Conservation (phyloP, 2,113 vertebrate species). For the Mirounga angustirostris region DNA sequence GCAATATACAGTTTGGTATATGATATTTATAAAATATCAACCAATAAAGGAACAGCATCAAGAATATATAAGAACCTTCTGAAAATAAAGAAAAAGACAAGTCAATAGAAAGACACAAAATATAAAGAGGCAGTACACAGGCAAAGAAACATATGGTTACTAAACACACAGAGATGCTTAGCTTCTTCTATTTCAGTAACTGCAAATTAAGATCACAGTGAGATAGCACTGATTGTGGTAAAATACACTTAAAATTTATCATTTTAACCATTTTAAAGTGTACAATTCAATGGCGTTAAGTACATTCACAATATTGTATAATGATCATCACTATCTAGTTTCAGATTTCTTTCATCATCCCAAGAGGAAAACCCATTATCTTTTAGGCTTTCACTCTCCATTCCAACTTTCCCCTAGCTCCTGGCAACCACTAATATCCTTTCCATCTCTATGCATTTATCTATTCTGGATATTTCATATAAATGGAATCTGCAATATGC, state of each 20-base stretch:
- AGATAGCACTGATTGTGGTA: neutral
- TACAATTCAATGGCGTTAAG: neutral
- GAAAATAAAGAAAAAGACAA: constrained; percentile 15
- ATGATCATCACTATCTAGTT: neutral
- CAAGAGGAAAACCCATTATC: neutral
- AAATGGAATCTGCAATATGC: neutral
- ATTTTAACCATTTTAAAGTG: constrained; percentile 30
- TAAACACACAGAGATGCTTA: neutral
- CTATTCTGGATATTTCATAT: constrained; percentile 15
- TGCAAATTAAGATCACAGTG: constrained; percentile 23
- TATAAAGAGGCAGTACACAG: neutral
- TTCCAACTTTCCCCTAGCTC: neutral
- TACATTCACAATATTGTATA: neutral
- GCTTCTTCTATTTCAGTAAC: constrained; percentile 30
- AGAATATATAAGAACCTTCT: neutral
- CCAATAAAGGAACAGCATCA: neutral
- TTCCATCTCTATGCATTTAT: neutral
- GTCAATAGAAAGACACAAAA: constrained; percentile 7
- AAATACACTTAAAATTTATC: neutral
- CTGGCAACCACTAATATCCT: neutral
- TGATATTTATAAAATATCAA: constrained; percentile 27
- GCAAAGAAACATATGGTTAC: neutral
- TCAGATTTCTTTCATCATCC: neutral
- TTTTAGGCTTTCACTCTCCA: neutral
- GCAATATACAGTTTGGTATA: neutral